Evolutionary conservation across 2,888 invertebrate genomes (phyloP), one percentile per base, ranked within the genome.

Genomic region (Seira sanloemensis): DNA sequence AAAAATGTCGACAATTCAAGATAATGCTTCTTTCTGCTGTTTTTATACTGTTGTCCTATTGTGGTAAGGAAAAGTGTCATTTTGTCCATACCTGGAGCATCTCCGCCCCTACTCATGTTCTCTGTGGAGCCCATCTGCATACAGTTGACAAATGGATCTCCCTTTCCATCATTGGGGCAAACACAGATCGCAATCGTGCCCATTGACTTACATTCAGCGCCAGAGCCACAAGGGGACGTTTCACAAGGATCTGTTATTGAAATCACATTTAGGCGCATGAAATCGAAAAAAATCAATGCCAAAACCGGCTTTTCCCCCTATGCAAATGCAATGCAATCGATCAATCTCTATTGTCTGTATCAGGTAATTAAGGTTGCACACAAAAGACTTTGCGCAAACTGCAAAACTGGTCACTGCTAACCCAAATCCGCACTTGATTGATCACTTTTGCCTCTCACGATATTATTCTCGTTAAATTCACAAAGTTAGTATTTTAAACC

Each of bases 141-240:
- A 71, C 89, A 89, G 18, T 80, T 78, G 5, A 79, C 84, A 69
- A 89, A 89, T 9, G 89, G 88, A 74, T 89, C 86, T 7, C 89
- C 89, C 58, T 71, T 75, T 4, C 66, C 76, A 19, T 81, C 72
- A 24, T 82, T 82, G 21, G 86, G 88, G 72, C 89, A 89, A 54
- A 78, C 72, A 81, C 89, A 89, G 27, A 88, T 84, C 37, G 87
- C 84, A 0, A 89, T 74, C 5, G 76, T 79, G 0, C 78, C 58
- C 78, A 78, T 84, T 0, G 72, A 46, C 67, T 83, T 78, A 68
- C 89, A 89, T 50, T 86, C 78, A 18, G 89, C 89, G 4, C 86
- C 88, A 65, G 75, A 78, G 0, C 88, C 89, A 79, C 89, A 89
- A 7, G 88, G 87, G 1, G 82, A 68, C 1, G 54, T 18, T 0